Percentiles rank a stretch among this genome's conserved stretches.
phyloP scores from a whole-genome alignment of 2,888 invertebrate species.

The Aspidiotus rigidus region DNA sequence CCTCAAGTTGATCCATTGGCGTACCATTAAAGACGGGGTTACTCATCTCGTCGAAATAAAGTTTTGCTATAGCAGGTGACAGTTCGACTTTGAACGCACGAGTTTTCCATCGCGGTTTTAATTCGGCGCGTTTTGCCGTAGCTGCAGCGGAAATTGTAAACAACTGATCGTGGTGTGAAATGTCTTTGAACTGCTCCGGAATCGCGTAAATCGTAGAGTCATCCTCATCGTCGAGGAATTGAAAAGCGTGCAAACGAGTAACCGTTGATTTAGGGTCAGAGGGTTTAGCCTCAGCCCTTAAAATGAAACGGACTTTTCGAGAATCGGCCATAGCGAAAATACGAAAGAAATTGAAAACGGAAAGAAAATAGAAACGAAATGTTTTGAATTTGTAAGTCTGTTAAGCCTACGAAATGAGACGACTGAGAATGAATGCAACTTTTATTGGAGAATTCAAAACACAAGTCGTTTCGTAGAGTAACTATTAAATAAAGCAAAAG shows the following conservation, averaged over 20 bases:
- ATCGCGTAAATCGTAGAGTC: background rate
- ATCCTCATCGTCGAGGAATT: background rate
- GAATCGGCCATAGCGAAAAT: background rate
- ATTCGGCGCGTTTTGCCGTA: background rate
- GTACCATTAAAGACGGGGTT: background rate
- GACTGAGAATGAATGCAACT: no score
- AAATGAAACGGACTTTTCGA: background rate
- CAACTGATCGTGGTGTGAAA: constrained; percentile 1
- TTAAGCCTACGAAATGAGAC: background rate
- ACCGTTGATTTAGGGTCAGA: background rate
- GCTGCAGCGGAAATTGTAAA: background rate
- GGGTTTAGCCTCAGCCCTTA: background rate
- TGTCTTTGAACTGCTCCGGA: background rate
- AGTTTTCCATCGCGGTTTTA: background rate
- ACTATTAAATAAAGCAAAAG: no score
- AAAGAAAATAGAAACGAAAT: background rate
- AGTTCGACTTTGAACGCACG: background rate
- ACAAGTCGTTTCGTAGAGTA: no score
- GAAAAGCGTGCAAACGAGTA: background rate
- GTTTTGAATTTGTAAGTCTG: background rate
- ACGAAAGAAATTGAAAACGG: background rate
- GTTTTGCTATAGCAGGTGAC: background rate
- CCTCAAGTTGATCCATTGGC: background rate
- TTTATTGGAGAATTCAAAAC: no score
- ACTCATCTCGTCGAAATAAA: background rate